A percentile compares a stretch with the other conserved stretches of the same genome.
Evolutionary conservation across 2,888 invertebrate species (phyloP).

Genomic region (Phengaris alcon): DNA sequence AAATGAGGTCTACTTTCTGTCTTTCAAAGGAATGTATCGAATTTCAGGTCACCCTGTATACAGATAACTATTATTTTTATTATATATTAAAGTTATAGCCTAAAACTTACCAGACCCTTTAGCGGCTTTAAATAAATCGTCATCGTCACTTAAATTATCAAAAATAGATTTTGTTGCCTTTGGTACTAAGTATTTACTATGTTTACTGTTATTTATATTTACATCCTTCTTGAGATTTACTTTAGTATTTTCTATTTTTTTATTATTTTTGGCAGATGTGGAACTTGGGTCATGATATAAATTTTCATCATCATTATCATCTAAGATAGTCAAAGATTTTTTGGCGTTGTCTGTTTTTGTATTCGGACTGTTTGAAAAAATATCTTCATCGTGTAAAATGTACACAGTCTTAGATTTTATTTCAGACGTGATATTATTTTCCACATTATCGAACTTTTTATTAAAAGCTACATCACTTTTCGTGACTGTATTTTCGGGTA

Average conservation of each 20-base stretch:
- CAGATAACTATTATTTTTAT: background rate
- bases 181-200: conserved; percentile 31
- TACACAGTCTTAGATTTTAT: conserved; percentile 63
- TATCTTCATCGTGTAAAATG: conserved; percentile 67
- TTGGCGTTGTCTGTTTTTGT: conserved; percentile 32
- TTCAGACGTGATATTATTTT: conserved; percentile 33
- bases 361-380: conserved; percentile 47
- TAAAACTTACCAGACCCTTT: conserved; percentile 50
- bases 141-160: conserved; percentile 58
- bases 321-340: conserved; percentile 34
- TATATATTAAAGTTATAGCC: background rate
- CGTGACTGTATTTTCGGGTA: background rate
- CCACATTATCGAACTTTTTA: conserved; percentile 6
- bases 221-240: conserved; percentile 16
- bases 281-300: conserved; percentile 38
- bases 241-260: conserved; percentile 29
- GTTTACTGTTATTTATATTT: conserved; percentile 26
- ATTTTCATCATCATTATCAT: conserved; percentile 39
- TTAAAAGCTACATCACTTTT: background rate
- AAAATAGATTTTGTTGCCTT: conserved; percentile 50
- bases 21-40: no score
- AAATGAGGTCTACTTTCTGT: no score
- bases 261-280: conserved; percentile 32
- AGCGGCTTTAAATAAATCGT: conserved; percentile 57
- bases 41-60: no score